A percentile compares a stretch with the other conserved stretches of the same genome.
These are phyloP conservation scores for Glaucidium brasilianum DNA, from an alignment of 2,113 vertebrate genomes.

Conservation along the genomic window DNA sequence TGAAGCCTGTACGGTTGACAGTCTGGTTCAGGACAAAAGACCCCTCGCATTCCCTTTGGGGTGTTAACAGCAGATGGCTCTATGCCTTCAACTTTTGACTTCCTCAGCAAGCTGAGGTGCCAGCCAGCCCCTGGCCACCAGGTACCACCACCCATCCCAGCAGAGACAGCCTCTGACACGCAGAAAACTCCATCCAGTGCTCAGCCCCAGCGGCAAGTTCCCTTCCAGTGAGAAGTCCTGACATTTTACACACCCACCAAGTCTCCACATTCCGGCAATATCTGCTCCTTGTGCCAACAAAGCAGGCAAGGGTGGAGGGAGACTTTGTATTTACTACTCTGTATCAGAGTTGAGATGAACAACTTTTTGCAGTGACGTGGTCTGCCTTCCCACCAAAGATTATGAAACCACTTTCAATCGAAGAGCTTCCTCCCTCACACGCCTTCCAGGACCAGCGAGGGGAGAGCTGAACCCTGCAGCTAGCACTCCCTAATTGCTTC, in stretches of 20 bases:
- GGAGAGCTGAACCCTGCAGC: background rate
- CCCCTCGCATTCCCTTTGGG: background rate
- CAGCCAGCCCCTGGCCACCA: background rate
- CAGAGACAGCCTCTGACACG: background rate
- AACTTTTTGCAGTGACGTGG: background rate
- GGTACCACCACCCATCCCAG: background rate
- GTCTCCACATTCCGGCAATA: background rate
- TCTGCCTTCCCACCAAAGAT: background rate
- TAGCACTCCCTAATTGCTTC: constrained; percentile 37
- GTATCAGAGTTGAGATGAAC: background rate
- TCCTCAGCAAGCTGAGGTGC: background rate
- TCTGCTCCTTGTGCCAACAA: background rate
- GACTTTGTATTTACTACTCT: background rate
- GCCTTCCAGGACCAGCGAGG: background rate
- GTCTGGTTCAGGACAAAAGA: background rate
- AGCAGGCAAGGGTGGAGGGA: background rate
- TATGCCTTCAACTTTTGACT: background rate
- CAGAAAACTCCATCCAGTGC: rapidly evolving
- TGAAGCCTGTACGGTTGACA: rapidly evolving
- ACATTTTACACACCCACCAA: background rate
- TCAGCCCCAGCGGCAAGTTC: background rate
- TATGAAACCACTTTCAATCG: background rate
- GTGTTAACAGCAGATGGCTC: background rate
- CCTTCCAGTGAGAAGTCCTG: rapidly evolving
- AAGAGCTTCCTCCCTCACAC: background rate